Percentiles rank a stretch among this genome's conserved stretches.
phyloP scores from a whole-genome alignment of 2,113 vertebrate species.

The Apeltes quadracus region DNA sequence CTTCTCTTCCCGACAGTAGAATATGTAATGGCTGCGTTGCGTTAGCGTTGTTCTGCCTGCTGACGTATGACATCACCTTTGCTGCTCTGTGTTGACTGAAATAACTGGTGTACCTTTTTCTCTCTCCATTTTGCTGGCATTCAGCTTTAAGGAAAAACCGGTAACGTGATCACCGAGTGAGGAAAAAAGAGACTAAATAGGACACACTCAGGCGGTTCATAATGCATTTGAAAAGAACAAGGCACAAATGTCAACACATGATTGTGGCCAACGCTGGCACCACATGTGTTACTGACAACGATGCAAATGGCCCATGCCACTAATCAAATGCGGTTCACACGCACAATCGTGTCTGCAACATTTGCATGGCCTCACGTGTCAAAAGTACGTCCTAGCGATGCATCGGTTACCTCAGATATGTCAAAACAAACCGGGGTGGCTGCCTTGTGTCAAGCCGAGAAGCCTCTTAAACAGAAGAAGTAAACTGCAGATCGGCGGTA shows the following conservation, averaged over 20 bases:
- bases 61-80: not conserved
- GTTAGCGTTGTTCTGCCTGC: not conserved
- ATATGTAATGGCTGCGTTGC: not conserved
- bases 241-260: not conserved
- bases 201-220: not conserved
- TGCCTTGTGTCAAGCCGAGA: not conserved
- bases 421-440: not conserved
- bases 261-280: rapidly evolving
- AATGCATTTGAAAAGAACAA: not conserved
- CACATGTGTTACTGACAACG: not conserved
- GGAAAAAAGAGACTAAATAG: not conserved
- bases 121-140: slow-evolving; percentile 64
- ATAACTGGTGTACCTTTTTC: slow-evolving; percentile 55
- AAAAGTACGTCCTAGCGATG: not conserved
- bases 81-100: not conserved
- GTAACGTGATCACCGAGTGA: slow-evolving; percentile 43
- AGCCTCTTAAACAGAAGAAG: not conserved
- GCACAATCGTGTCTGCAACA: not conserved
- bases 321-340: slow-evolving; percentile 7
- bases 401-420: not conserved
- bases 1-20: not conserved
- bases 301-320: slow-evolving; percentile 15
- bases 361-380: not conserved
- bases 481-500: not conserved
- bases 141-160: slow-evolving; percentile 71